Evolutionary conservation across 2,797 vertebrate species (phyloP).

Genomic region (Dromococcyx pavoninus): DNA sequence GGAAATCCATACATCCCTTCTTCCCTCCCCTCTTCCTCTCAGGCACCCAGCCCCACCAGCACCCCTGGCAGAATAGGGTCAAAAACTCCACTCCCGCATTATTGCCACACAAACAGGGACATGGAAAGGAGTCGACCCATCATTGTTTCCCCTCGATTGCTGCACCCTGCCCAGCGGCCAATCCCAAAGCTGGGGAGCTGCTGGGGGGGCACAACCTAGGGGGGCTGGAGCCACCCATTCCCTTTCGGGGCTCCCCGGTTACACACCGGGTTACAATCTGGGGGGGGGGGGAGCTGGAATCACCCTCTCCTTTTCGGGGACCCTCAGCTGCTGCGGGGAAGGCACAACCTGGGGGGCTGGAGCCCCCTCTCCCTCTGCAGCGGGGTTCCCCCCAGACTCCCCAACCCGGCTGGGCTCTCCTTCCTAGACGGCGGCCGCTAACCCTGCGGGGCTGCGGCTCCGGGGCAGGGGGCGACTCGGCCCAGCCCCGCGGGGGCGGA

Average conservation of each 20-base stretch:
- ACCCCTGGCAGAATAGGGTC: too few relatives aligned
- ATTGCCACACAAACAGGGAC: not conserved
- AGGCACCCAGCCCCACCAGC: not conserved
- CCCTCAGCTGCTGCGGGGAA: not conserved
- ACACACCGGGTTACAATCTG: too few relatives aligned
- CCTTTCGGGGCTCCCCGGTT: too few relatives aligned
- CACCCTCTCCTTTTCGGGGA: too few relatives aligned
- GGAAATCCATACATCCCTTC: not conserved
- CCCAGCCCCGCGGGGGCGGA: not conserved
- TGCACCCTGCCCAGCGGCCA: not conserved
- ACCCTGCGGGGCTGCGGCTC: not conserved
- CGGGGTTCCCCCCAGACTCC: not conserved
- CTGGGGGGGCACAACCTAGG: not conserved
- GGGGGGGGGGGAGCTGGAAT: too few relatives aligned
- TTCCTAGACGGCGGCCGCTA: not conserved
- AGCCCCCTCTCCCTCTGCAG: not conserved
- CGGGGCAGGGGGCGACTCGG: not conserved
- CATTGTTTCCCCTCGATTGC: not conserved
- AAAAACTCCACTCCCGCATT: not conserved
- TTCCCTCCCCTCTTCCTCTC: not conserved
- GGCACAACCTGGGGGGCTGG: not conserved
- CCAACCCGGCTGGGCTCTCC: rapidly evolving
- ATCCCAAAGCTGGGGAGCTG: not conserved
- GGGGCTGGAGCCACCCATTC: too few relatives aligned
- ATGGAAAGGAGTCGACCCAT: rapidly evolving